These are phyloP conservation scores for Cryptus viduatorius DNA, from an alignment of 2,888 invertebrate genomes.

Conservation along the genomic window DNA sequence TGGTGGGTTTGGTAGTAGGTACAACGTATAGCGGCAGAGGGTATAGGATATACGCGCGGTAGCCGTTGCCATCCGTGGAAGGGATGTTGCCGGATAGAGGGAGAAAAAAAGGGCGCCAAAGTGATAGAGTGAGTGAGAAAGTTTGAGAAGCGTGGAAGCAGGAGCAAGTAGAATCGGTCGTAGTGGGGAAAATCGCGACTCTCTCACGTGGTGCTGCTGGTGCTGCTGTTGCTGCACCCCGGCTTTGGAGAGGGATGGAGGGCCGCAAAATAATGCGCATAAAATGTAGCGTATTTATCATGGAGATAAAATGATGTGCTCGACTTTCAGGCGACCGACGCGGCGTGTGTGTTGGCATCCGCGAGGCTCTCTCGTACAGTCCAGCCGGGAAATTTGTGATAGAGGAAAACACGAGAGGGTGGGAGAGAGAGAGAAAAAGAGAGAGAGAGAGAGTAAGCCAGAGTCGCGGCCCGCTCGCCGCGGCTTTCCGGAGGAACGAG, in stretches of 20 bases:
- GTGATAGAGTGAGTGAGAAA: conserved; percentile 70
- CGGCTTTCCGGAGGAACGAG: conserved; percentile 69
- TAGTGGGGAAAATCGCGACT: conserved; percentile 41
- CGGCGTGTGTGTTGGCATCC: conserved; percentile 72
- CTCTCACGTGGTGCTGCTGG: conserved; percentile 60
- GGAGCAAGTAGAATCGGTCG: conserved; percentile 68
- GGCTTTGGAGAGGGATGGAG: conserved; percentile 27
- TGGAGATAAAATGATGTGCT: conserved; percentile 84
- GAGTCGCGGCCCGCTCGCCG: conserved; percentile 21
- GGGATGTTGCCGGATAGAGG: conserved; percentile 52
- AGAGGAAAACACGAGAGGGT: conserved; percentile 16
- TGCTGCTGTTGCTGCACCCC: conserved; percentile 63
- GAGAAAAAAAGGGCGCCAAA: conserved; percentile 61
- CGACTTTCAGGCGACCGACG: conserved; percentile 81
- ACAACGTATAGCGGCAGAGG: conserved; percentile 21
- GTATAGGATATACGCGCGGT: conserved; percentile 32
- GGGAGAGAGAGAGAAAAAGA: conserved; percentile 37
- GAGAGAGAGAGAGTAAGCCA: conserved; percentile 27
- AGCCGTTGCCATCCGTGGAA: conserved; percentile 33
- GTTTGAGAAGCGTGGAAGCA: conserved; percentile 60
- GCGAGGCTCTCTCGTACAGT: conserved; percentile 67
- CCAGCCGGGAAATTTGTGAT: conserved; percentile 71
- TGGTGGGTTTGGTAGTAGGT: conserved; percentile 85
- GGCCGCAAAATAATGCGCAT: conserved; percentile 83
- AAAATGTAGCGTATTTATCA: conserved; percentile 85